phyloP scores from a whole-genome alignment of 2,113 vertebrate species.

The Xiphophorus couchianus region DNA sequence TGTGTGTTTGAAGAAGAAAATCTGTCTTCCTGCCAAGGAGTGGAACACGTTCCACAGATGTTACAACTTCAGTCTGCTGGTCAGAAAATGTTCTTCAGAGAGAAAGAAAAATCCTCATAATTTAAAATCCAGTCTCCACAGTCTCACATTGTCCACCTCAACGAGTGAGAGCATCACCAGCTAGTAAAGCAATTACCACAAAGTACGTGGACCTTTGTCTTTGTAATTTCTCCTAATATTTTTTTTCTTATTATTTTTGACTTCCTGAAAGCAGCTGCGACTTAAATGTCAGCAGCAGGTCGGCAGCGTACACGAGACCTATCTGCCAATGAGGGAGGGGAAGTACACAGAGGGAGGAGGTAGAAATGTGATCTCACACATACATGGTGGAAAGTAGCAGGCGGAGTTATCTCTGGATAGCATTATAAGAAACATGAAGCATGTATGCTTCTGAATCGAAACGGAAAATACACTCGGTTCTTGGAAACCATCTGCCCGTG shows the following conservation, averaged over 20 bases:
- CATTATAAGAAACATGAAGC: constrained; percentile 1
- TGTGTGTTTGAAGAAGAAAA: constrained; percentile 9
- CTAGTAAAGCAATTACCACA: neutral
- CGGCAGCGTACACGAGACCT: neutral
- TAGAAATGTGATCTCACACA: constrained; percentile 27
- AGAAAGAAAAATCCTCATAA: neutral
- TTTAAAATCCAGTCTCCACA: neutral
- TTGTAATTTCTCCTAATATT: neutral
- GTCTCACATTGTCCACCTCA: constrained; percentile 18
- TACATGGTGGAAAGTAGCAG: constrained; percentile 35
- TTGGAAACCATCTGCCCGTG: neutral
- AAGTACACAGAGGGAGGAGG: constrained; percentile 30
- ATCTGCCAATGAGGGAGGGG: constrained; percentile 10
- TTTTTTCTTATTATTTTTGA: constrained; percentile 1
- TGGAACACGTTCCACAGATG: constrained; percentile 46
- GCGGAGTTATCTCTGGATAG: neutral
- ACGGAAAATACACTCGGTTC: neutral
- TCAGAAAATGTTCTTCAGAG: constrained; percentile 20
- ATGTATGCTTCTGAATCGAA: neutral
- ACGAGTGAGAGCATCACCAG: neutral
- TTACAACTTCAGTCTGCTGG: constrained; percentile 12
- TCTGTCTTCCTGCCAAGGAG: constrained; percentile 23
- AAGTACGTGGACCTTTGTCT: neutral
- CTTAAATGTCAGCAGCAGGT: constrained; percentile 31
- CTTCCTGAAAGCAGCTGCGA: constrained; percentile 11